Evolutionary conservation across 1,140 invertebrate species (phyloP).

Genomic region (Mamestra configurata): DNA sequence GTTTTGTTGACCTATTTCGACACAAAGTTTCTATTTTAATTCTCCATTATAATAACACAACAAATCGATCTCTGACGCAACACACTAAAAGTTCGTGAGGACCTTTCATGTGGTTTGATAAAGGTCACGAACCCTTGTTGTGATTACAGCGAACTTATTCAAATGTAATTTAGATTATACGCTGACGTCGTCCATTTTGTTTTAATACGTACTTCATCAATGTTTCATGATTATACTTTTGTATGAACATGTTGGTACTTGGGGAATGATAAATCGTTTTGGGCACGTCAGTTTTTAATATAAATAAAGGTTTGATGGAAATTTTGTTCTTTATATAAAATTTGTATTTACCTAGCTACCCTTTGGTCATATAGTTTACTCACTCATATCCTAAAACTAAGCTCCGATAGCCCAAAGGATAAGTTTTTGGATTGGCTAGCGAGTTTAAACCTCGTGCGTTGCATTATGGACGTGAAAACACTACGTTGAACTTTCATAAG

Average conservation of each 20-base stretch:
- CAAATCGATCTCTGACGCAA: conserved; percentile 14
- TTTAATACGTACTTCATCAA: conserved; percentile 36
- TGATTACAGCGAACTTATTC: conserved; percentile 59
- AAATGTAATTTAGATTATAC: conserved; percentile 59
- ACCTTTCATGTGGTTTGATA: conserved; percentile 29
- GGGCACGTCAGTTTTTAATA: background rate
- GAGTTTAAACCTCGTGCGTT: background rate
- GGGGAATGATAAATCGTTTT: conserved; percentile 4
- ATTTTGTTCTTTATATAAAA: background rate
- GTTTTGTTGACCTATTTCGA: background rate
- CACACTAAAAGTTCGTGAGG: conserved; percentile 24
- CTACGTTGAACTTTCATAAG: background rate
- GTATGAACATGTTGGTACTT: background rate
- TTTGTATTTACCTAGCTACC: background rate
- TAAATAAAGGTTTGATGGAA: background rate
- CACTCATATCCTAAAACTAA: background rate
- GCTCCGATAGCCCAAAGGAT: background rate
- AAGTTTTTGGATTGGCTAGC: conserved; percentile 18
- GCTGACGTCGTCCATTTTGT: conserved; percentile 41
- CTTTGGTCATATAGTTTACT: no score
- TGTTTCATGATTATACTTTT: conserved; percentile 43
- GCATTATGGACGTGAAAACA: conserved; percentile 13
- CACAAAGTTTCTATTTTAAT: background rate
- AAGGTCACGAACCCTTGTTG: conserved; percentile 60
- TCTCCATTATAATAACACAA: conserved; percentile 1